Conservation (phyloP, 1,140 invertebrate genomes). For the Bradynema listronoti region DNA sequence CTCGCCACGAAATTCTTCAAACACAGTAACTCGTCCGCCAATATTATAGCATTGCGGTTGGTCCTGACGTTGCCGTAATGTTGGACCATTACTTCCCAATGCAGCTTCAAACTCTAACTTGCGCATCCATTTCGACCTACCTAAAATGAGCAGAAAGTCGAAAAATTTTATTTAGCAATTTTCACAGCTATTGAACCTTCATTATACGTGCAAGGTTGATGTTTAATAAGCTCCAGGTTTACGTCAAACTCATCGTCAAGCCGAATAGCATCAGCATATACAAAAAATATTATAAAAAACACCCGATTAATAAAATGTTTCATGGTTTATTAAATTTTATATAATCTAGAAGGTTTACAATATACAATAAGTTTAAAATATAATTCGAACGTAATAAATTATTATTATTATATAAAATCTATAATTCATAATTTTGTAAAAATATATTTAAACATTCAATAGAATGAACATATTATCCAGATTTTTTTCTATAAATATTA, state of each 20-base stretch:
- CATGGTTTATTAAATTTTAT: constrained; percentile 1
- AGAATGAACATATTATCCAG: too few relatives aligned
- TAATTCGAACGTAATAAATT: too few relatives aligned
- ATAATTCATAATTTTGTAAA: too few relatives aligned
- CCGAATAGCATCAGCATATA: constrained; percentile 20
- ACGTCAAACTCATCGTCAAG: constrained; percentile 51
- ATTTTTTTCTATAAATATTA: too few relatives aligned
- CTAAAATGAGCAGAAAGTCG: constrained; percentile 25
- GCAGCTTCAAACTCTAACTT: constrained; percentile 56
- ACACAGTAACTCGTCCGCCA: constrained; percentile 52
- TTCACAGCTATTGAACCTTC: constrained; percentile 24
- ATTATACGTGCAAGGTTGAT: constrained; percentile 50
- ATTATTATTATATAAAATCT: too few relatives aligned
- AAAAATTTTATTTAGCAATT: not conserved
- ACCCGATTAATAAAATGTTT: constrained; percentile 1
- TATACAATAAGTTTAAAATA: too few relatives aligned
- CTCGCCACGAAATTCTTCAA: constrained; percentile 53
- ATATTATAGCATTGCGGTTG: constrained; percentile 48
- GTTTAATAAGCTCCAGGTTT: constrained; percentile 52
- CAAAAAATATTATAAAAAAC: constrained; percentile 11
- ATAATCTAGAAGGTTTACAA: too few relatives aligned
- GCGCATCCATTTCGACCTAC: constrained; percentile 48
- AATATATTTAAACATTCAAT: too few relatives aligned
- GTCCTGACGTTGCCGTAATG: constrained; percentile 30
- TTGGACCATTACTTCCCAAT: constrained; percentile 47